Conservation (phyloP, 2,797 vertebrate species). For the Enteromius anoplus region DNA sequence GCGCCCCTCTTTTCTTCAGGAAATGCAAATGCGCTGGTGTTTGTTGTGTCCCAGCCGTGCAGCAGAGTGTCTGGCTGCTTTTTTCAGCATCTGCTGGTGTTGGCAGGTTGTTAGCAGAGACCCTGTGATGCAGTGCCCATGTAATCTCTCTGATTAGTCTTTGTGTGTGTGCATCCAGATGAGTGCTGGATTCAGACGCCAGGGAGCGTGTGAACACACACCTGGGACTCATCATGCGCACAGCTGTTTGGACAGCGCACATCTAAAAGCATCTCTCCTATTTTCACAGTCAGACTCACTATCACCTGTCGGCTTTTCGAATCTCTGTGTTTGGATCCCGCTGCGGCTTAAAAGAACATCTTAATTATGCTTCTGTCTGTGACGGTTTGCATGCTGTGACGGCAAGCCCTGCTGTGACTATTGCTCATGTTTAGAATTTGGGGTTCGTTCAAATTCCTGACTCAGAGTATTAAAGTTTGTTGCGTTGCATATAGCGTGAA, state of each 20-base stretch:
- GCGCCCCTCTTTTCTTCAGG: background rate
- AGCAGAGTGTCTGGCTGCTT: constrained; percentile 6
- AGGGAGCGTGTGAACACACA: constrained; percentile 20
- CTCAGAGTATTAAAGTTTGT: background rate
- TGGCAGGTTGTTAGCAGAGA: constrained; percentile 24
- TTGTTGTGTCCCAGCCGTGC: background rate
- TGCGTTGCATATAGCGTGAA: too few species aligned
- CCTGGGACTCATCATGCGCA: constrained; percentile 39
- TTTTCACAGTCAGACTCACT: constrained; percentile 19
- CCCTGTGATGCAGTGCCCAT: constrained; percentile 45
- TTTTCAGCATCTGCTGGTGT: constrained; percentile 30
- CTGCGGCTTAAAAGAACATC: background rate
- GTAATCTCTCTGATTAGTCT: constrained; percentile 50
- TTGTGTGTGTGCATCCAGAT: constrained; percentile 22
- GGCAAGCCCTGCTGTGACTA: background rate
- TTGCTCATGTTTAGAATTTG: background rate
- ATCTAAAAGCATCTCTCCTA: constrained; percentile 6
- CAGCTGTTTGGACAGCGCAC: constrained; percentile 35
- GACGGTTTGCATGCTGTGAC: constrained; percentile 33
- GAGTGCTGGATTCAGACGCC: constrained; percentile 5
- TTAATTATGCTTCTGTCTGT: constrained; percentile 26
- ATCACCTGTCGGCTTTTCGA: constrained; percentile 12
- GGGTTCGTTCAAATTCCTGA: background rate
- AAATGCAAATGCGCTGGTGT: background rate
- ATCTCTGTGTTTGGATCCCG: background rate